Evolutionary conservation across 2,797 vertebrate species (phyloP).

Genomic region (Aldrovandia affinis): DNA sequence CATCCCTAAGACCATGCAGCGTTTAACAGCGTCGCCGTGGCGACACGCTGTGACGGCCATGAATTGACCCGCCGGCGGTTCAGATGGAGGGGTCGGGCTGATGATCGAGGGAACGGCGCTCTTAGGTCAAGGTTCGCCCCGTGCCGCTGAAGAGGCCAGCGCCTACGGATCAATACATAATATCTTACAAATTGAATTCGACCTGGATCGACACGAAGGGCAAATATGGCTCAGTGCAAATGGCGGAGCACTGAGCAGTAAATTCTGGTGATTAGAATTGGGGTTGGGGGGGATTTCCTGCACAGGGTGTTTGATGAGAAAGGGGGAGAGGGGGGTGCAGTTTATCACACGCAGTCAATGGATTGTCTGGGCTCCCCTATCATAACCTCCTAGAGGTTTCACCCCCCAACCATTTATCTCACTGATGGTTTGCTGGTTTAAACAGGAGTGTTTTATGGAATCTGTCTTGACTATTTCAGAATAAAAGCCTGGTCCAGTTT

Average conservation of each 20-base stretch:
- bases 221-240: constrained; percentile 66
- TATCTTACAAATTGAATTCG: constrained; percentile 87
- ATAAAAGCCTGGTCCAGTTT: background rate
- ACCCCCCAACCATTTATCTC: constrained; percentile 60
- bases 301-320: background rate
- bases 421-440: constrained; percentile 60
- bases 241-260: constrained; percentile 69
- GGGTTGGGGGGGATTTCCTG: constrained; percentile 27
- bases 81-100: constrained; percentile 29
- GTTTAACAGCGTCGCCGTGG: background rate
- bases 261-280: constrained; percentile 72
- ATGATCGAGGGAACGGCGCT: constrained; percentile 51
- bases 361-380: constrained; percentile 58
- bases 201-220: constrained; percentile 78
- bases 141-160: constrained; percentile 53
- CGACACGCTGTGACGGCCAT: background rate
- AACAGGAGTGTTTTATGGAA: constrained; percentile 60
- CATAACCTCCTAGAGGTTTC: constrained; percentile 65
- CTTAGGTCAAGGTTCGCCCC: constrained; percentile 68
- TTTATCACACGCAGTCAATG: constrained; percentile 64
- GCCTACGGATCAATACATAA: constrained; percentile 79
- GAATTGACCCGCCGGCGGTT: constrained; percentile 27
- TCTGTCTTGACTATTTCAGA: constrained; percentile 42
- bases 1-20: background rate
- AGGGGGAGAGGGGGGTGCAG: constrained; percentile 45